phyloP scores from a whole-genome alignment of 2,797 vertebrate species.

The Anabas testudineus region DNA sequence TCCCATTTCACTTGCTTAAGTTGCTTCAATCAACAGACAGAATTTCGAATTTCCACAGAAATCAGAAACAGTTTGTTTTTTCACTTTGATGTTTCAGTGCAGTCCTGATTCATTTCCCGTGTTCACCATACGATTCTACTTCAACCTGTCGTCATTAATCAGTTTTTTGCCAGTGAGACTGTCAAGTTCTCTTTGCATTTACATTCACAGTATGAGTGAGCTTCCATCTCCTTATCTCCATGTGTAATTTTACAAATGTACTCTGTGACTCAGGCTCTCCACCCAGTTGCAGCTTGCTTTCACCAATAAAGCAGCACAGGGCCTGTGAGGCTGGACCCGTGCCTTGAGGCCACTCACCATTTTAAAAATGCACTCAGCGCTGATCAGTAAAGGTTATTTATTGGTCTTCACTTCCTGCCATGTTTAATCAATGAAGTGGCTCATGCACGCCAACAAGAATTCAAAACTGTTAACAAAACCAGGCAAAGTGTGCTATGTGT shows the following conservation, averaged over 20 bases:
- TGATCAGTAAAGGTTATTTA: constrained; percentile 74
- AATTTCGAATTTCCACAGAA: background rate
- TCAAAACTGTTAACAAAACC: constrained; percentile 71
- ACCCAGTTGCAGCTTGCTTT: background rate
- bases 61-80: constrained; percentile 11
- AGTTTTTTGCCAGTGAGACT: background rate
- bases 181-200: constrained; percentile 2
- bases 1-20: background rate
- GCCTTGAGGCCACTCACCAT: constrained; percentile 51
- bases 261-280: constrained; percentile 1
- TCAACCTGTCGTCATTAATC: constrained; percentile 33
- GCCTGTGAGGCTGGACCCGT: constrained; percentile 37
- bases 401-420: constrained; percentile 68
- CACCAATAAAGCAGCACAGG: background rate
- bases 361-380: constrained; percentile 66
- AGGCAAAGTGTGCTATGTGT: constrained; percentile 27
- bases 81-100: background rate
- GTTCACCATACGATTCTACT: constrained; percentile 8
- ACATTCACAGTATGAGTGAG: constrained; percentile 21
- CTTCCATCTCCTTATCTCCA: constrained; percentile 22
- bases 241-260: constrained; percentile 34
- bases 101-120: constrained; percentile 16
- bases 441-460: constrained; percentile 52
- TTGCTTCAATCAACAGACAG: background rate
- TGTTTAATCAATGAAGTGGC: constrained; percentile 80